Evolutionary conservation across 2,113 vertebrate species (phyloP), one percentile per base, ranked within the genome.

Genomic region (Corynorhinus townsendii): DNA sequence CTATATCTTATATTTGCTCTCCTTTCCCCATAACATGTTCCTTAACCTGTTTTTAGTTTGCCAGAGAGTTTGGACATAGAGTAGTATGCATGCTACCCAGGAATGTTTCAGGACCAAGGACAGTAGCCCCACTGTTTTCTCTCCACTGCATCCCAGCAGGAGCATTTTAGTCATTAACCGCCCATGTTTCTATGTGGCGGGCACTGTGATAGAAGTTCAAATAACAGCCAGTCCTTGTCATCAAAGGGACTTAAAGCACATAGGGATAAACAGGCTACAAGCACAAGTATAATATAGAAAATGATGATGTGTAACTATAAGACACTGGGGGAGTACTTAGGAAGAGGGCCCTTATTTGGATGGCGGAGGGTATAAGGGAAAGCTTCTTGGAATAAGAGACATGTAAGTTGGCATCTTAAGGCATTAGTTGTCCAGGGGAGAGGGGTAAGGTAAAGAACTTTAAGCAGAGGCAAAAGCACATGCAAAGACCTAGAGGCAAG

Each of bases 91-190:
- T 1, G 4, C 20, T 54, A 12, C 3, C 7, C 17, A 17, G 11
- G 4, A 15, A 22, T 26, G 0, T 59, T 89, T 95, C 92, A 93
- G 95, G 0, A 93, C 94, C 59, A 62, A 0, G 52, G 92, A 95
- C 94, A 93, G 68, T 19, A 33, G 15, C 33, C 45, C 11, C 0
- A 0, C 1, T 30, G 4, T 11, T 33, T 40, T 85, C 38, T 49
- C 30, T 15, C 24, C 4, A 11, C 5, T 14, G 5, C n/a, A 7
- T 72, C 45, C 22, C 40, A 45, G 4, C 2, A 19, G 28, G 11
- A 54, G 0, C 7, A 0, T 69, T 87, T 90, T 40, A 10, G 11
- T 93, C 30, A 16, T 45, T 45, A 30, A 84, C 26, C 69, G 47
- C 8, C 7, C 6, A 14, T 82, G 12, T 81, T 76, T 54, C 26